Percentiles rank a stretch among this genome's conserved stretches.
Evolutionary conservation across 1,140 invertebrate species (phyloP).

Genomic region (Drosophila arawakana): DNA sequence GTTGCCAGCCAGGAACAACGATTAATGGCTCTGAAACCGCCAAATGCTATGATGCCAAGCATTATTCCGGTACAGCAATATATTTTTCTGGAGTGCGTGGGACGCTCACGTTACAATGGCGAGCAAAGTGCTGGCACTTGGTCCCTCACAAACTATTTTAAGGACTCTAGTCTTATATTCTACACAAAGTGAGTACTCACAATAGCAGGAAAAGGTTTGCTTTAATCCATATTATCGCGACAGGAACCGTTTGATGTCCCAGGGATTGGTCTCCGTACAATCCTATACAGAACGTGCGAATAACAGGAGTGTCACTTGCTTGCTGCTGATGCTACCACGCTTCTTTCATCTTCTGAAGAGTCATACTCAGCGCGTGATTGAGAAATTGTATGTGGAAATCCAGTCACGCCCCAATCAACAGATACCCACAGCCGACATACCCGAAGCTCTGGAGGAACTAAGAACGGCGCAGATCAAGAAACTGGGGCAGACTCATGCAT

Average conservation of each 20-base stretch:
- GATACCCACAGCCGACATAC: constrained; percentile 43
- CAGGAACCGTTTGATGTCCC: constrained; percentile 60
- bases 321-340: constrained; percentile 55
- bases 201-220: not conserved
- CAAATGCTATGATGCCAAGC: constrained; percentile 65
- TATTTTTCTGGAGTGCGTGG: constrained; percentile 91
- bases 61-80: constrained; percentile 88
- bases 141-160: constrained; percentile 85
- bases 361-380: constrained; percentile 49
- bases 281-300: constrained; percentile 59
- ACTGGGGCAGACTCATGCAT: constrained; percentile 55
- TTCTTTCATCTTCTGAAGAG: constrained; percentile 62
- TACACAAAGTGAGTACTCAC: constrained; percentile 68
- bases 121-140: constrained; percentile 89
- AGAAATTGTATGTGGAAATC: constrained; percentile 58
- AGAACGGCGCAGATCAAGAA: constrained; percentile 45
- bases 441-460: constrained; percentile 32
- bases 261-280: constrained; percentile 50
- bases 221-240: not conserved
- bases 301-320: constrained; percentile 40
- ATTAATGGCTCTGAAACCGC: constrained; percentile 87
- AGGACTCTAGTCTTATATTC: constrained; percentile 85
- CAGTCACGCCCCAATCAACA: constrained; percentile 34
- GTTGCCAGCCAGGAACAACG: constrained; percentile 89
- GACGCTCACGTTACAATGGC: constrained; percentile 89